Base-by-base conservation (phyloP, 2,797 vertebrate genomes). In the Sebastes iracundus region DNA sequence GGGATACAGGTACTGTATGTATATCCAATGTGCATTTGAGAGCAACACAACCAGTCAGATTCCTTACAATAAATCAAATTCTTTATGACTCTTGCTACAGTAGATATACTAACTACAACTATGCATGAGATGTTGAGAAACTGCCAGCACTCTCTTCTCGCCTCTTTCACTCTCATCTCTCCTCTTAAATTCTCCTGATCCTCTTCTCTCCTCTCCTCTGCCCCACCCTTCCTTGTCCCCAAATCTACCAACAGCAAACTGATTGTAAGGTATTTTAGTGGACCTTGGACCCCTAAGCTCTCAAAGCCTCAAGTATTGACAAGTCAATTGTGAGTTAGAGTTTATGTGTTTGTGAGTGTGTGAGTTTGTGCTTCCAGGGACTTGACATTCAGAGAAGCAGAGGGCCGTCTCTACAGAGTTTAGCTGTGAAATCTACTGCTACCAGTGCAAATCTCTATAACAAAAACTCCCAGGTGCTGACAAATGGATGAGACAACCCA, bases 381-480 rank as follows among this genome's bases (percentile, higher is more conserved):
- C 61, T 80, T 86, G 82, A 71, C 62, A 92, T 85, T 92, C 83
- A 85, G 82, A 75, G 79, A 72, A 82, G 81, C 79, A 80, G 72
- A 87, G 73, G 32, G 25, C 69, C 56, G 2, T 79, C 79, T 79
- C 79, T 87, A 67, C 68, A 20, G 65, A 83, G 68, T 85, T 87
- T 80, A 74, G 77, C 77, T 59, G 58, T 82, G 42, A 67, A 85
- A 79, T 85, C 78, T 60, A 58, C 66, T 80, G 88, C 81, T 78
- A 60, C 69, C 33, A 70, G 76, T 72, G 75, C 81, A 88, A 81
- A 88, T 82, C 80, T 88, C 60, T 73, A 13, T 25, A 71, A 69
- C 63, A 84, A 73, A 85, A 83, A 68, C 49, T 72, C 69, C 35
- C 79, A 80, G 72, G 74, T 83, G 64, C 60, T 75, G 65, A 91